A percentile compares a stretch with the other conserved stretches of the same genome.
Conservation (phyloP, 2,113 vertebrate genomes). For the Corvus hawaiiensis region DNA sequence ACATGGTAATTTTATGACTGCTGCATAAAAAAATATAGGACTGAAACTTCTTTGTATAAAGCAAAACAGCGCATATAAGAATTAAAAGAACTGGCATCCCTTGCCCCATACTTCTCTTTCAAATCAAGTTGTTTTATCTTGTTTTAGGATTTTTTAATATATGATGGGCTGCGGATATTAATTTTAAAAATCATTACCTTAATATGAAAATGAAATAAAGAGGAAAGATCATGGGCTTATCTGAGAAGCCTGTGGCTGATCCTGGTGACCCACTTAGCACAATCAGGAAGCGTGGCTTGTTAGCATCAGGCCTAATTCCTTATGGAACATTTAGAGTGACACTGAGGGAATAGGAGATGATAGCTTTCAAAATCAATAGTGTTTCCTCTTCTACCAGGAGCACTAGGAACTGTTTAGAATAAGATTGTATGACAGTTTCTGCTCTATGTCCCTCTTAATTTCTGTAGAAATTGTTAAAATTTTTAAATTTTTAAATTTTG, state of each 20-base stretch:
- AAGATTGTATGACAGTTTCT: background rate
- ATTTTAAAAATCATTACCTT: background rate
- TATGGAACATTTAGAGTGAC: background rate
- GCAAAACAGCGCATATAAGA: background rate
- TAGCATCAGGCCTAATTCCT: background rate
- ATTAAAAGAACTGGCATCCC: background rate
- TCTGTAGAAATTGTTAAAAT: background rate
- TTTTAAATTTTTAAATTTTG: background rate
- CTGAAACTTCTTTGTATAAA: background rate
- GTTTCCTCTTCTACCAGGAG: background rate
- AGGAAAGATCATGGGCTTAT: background rate
- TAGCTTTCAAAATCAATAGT: background rate
- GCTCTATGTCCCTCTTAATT: background rate
- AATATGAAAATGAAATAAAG: background rate
- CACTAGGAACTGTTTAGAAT: background rate
- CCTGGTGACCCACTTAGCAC: background rate
- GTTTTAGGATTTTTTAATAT: background rate
- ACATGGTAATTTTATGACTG: background rate
- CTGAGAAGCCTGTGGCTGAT: background rate
- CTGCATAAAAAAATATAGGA: background rate
- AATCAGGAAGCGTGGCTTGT: background rate
- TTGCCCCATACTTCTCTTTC: background rate
- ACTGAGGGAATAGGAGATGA: background rate
- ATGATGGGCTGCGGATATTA: background rate
- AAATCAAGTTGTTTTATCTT: background rate